These are phyloP conservation scores for Torymus auratus DNA, from an alignment of 2,888 invertebrate species.

Conservation along the genomic window DNA sequence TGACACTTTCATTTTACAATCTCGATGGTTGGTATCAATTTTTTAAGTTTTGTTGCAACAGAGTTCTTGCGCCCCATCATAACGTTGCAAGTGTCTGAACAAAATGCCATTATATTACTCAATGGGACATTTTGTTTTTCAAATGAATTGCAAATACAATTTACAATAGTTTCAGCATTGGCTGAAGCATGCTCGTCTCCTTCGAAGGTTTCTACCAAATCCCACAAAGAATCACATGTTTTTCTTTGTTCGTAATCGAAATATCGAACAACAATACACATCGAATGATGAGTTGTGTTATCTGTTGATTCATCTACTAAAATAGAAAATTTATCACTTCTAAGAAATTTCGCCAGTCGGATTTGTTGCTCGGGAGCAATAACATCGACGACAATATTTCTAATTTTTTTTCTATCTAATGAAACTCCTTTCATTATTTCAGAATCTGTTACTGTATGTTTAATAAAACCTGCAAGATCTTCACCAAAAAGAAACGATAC, in stretches of 20 bases:
- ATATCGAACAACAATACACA: slow-evolving; percentile 18
- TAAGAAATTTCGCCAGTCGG: not conserved
- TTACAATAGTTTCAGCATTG: not conserved
- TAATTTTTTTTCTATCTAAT: not conserved
- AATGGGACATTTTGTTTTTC: slow-evolving; percentile 2
- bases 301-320: slow-evolving; percentile 14
- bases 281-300: not conserved
- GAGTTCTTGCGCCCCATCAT: slow-evolving; percentile 17
- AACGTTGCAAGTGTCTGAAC: slow-evolving; percentile 6
- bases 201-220: not conserved
- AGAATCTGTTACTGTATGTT: not conserved
- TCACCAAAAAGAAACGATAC: not conserved
- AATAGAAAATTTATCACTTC: not conserved
- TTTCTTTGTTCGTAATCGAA: not conserved
- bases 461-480: not conserved
- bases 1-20: slow-evolving; percentile 25
- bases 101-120: slow-evolving; percentile 6
- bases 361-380: not conserved
- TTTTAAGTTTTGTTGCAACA: not conserved
- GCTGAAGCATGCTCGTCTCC: not conserved
- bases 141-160: slow-evolving; percentile 8
- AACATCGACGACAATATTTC: not conserved
- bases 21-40: not conserved
- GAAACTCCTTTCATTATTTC: not conserved
- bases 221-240: not conserved